Base-by-base conservation (phyloP, 2,888 invertebrate genomes). In the Muschampia plurimacula region DNA sequence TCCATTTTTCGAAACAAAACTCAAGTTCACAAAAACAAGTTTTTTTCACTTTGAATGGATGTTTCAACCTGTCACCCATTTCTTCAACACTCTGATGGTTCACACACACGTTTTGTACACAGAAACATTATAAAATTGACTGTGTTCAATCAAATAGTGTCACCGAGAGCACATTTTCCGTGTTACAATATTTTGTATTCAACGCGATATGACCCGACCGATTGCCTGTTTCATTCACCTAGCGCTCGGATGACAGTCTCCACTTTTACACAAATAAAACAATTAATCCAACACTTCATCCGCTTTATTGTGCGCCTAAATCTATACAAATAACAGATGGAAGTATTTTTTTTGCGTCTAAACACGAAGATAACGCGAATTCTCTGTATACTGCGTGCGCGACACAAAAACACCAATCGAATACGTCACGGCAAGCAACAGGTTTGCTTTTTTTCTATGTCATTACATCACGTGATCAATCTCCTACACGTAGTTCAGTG, bases 11-110 rank as follows among this genome's bases (percentile, higher is more conserved):
- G 74, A 78, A 75, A 78, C 57, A 82, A 78, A 84, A 83, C 84
- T 81, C 57, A 64, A 55, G 74, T 64, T 65, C 77, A 52, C 75
- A 85, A 82, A 66, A 76, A 49, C 75, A 86, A 82, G 90, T 88
- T 86, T 85, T 89, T 91, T 91, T 93, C 87, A 90, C 90, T 90
- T 88, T 92, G 74, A 87, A 90, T 86, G 91, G 92, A 83, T 90
- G 89, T 83, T 90, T 91, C 71, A 91, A 85, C 77, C 86, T 90
- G 88, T 92, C 92, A 90, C 90, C 93, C 93, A 94, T 94, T 88
- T 90, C 92, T 91, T 83, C 84, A 75, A 83, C 84, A 88, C 89
- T 86, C 84, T 72, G 49, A 49, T 22, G 36, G 65, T 60, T 2
- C 70, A 74, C 70, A 70, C 59, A 32, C 62, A 49, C 74, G 62